These are phyloP conservation scores for Acanthochromis polyacanthus DNA, from an alignment of 2,113 vertebrate species.

Conservation along the genomic window DNA sequence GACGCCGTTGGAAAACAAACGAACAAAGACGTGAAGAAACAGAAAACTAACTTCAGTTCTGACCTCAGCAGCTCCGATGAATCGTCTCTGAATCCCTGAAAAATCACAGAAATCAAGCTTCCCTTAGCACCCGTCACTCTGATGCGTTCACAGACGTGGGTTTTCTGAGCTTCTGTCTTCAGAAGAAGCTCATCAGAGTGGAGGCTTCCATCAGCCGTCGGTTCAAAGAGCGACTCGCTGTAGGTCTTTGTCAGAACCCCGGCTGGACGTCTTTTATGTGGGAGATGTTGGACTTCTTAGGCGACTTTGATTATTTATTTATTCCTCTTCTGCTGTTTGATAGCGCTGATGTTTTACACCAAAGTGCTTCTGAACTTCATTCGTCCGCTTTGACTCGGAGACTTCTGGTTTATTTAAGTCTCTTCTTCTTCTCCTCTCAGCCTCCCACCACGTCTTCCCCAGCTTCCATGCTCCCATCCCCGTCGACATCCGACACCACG, in stretches of 20 bases:
- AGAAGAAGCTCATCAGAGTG: constrained; percentile 83
- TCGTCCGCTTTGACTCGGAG: no score
- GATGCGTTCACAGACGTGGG: background rate
- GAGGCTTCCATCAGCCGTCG: constrained; percentile 86
- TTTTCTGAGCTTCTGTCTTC: background rate
- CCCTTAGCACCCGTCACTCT: no score
- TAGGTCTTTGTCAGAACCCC: constrained; percentile 96
- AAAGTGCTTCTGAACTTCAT: constrained; percentile 73
- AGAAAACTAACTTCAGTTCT: no score
- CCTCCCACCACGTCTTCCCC: constrained; percentile 92
- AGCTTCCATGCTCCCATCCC: constrained; percentile 96
- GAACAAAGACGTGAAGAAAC: no score
- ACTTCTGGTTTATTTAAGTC: constrained; percentile 70
- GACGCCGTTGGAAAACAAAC: no score
- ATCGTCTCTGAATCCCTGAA: no score
- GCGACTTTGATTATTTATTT: constrained; percentile 98
- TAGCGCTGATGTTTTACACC: constrained; percentile 86
- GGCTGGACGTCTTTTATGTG: constrained; percentile 96
- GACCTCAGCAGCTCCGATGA: no score
- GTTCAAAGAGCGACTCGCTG: constrained; percentile 94
- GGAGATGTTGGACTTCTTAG: constrained; percentile 92
- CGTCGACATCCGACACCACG: constrained; percentile 95
- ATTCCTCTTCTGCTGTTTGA: constrained; percentile 92
- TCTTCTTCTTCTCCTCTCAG: constrained; percentile 77
- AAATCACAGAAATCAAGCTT: no score